phyloP scores from a whole-genome alignment of 2,113 vertebrate species.

The Petrocephalus zakoni region DNA sequence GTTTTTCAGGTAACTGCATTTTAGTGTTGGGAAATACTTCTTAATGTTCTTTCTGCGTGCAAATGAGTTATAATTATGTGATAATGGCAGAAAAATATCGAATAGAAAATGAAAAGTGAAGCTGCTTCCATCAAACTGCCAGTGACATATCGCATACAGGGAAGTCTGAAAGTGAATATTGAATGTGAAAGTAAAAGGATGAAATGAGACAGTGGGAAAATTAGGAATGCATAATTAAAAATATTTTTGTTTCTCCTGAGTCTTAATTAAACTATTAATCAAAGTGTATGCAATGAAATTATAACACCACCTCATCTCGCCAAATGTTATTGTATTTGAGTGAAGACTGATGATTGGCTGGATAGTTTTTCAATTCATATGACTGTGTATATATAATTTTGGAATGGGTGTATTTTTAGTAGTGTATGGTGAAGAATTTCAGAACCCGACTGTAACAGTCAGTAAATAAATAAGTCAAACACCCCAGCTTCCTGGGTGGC shows the following conservation, averaged over 20 bases:
- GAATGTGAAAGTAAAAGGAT: neutral
- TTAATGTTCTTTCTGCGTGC: neutral
- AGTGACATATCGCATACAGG: neutral
- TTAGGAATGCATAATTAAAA: neutral
- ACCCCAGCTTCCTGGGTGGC: neutral
- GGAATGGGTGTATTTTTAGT: neutral
- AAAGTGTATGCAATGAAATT: neutral
- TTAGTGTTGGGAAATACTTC: neutral
- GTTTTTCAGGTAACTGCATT: neutral
- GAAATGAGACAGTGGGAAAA: neutral
- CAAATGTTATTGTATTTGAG: neutral
- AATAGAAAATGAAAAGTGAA: neutral
- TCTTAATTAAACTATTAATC: neutral
- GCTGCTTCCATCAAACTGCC: neutral
- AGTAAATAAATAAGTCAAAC: neutral
- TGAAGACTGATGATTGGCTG: neutral
- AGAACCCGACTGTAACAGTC: neutral
- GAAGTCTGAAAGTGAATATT: neutral
- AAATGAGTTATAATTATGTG: neutral
- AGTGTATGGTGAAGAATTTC: neutral
- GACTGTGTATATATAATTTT: neutral
- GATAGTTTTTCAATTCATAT: neutral
- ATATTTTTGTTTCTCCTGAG: neutral
- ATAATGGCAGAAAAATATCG: neutral
- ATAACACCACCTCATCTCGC: neutral